Evolutionary conservation across 2,113 vertebrate species (phyloP).

Genomic region (Chionis minor): DNA sequence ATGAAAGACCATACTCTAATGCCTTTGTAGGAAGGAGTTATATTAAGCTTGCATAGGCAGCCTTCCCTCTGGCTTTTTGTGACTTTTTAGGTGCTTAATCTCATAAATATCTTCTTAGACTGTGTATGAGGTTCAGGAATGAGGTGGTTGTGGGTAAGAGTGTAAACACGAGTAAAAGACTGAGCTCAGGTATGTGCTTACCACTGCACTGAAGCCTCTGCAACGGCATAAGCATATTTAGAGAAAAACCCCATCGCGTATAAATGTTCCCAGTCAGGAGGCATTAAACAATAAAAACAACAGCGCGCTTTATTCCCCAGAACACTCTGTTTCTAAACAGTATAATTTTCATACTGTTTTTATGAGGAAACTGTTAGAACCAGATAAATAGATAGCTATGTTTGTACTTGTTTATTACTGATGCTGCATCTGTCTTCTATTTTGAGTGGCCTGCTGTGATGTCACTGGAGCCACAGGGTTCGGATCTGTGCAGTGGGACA

Average conservation of each 20-base stretch:
- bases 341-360: slow-evolving; percentile 5
- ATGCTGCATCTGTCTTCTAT: neutral
- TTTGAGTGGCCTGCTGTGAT: neutral
- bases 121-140: neutral
- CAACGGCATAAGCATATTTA: neutral
- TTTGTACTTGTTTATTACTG: neutral
- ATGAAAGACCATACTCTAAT: neutral
- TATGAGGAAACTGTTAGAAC: slow-evolving; percentile 8
- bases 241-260: neutral
- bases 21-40: neutral
- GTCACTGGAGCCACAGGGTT: neutral
- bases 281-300: slow-evolving; percentile 35
- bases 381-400: neutral
- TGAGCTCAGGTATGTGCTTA: neutral
- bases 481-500: neutral
- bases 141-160: neutral
- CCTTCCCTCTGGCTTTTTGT: neutral
- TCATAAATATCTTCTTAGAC: neutral
- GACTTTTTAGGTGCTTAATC: slow-evolving; percentile 17
- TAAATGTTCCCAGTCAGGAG: slow-evolving; percentile 17
- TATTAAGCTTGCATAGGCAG: neutral
- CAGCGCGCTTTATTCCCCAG: neutral
- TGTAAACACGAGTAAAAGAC: neutral
- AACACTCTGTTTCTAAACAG: slow-evolving; percentile 24
- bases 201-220: neutral